Base-by-base conservation (phyloP, 2,888 invertebrate species). In the Chromoteleia sp. region DNA sequence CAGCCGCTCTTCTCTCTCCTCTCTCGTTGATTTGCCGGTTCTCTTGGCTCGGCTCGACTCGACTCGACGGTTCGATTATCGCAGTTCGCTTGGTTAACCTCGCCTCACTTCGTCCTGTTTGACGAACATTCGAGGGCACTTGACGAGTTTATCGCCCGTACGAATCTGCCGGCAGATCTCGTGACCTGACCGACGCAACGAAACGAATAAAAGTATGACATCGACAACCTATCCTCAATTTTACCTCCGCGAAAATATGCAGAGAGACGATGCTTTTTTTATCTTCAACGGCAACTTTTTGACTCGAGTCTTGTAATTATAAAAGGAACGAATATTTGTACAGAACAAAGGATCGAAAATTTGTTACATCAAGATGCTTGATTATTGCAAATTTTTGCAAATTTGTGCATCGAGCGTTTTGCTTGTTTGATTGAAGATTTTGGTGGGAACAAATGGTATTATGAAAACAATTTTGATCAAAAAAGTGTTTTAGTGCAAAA, bases 51-150 rank as follows among this genome's bases (percentile, higher is more conserved):
- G 41, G 10, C 39, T 54, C 59, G 52, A 19, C 29, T 43, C 17
- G 17, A 0, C 25, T 17, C 59, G 71, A 17, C 45, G 36, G 7
- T 19, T 65, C 78, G 79, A 82, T 82, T 79, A 71, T 76, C 79
- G 75, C 21, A 43, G 59, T 63, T 50, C 70, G 77, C 78, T 75
- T 63, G 65, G 74, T 65, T 78, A 65, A 77, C 73, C 77, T 74
- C 77, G 61, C 36, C 74, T 50, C 52, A 14, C 63, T 63, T 7
- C 63, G 68, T 70, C 56, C 63, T 48, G 61, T 71, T 78, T 78
- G 82, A 82, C 75, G 82, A 79, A 78, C 75, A 25, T 82, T 67
- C 78, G 73, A 78, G 78, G 70, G 74, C 82, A 56, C 74, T 71
- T 78, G 82, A 82, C 75, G 78, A 78, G 78, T 78, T 82, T 82